phyloP scores from a whole-genome alignment of 1,140 invertebrate species.

The Bacillus rossius region DNA sequence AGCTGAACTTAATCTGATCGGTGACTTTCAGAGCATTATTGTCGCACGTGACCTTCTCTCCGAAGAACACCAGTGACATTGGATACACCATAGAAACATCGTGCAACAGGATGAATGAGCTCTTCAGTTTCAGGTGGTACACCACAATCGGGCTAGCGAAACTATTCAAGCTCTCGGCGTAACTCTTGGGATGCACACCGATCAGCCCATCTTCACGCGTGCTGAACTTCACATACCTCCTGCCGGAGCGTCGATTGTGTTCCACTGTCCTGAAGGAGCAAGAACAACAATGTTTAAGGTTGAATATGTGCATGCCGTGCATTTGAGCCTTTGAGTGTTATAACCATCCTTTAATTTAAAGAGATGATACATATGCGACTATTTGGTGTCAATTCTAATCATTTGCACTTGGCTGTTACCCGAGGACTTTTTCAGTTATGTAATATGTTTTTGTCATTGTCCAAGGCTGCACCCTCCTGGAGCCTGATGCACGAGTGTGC shows the following conservation, averaged over 20 bases:
- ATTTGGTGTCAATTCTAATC: too few relatives aligned
- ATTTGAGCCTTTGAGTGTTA: too few relatives aligned
- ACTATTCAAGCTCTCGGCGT: conserved; percentile 47
- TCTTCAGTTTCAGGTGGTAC: conserved; percentile 62
- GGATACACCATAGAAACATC: conserved; percentile 66
- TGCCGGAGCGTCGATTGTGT: not conserved
- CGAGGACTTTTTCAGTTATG: too few relatives aligned
- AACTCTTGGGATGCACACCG: conserved; percentile 64
- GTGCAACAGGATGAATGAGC: conserved; percentile 53
- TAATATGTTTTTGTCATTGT: too few relatives aligned
- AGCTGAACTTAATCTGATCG: conserved; percentile 37
- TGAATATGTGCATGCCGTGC: too few relatives aligned
- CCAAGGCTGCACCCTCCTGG: too few relatives aligned
- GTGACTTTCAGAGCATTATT: conserved; percentile 27
- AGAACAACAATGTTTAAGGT: too few relatives aligned
- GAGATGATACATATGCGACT: too few relatives aligned
- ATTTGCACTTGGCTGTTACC: too few relatives aligned
- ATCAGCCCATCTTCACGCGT: conserved; percentile 54
- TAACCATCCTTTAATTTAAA: too few relatives aligned
- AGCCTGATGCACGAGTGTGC: too few relatives aligned
- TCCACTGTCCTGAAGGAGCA: too few relatives aligned
- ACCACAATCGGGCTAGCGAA: conserved; percentile 60
- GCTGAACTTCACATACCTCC: not conserved
- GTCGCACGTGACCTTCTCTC: conserved; percentile 42
- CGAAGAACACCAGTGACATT: conserved; percentile 67